phyloP scores from a whole-genome alignment of 2,888 invertebrate species.

The Saturnia pavonia region DNA sequence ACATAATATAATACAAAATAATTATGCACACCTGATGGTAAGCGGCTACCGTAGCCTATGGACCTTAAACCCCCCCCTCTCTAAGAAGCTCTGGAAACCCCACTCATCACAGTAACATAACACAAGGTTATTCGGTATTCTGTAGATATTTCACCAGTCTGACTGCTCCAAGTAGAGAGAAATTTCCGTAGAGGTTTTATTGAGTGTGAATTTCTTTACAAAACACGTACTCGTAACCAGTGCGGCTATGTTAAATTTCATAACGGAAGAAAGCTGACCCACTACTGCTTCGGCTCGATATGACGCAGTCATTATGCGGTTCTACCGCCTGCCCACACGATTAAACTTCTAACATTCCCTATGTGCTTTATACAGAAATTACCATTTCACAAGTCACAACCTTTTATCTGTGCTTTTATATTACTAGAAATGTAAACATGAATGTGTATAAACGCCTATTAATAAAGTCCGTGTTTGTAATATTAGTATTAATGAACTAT shows the following conservation, averaged over 20 bases:
- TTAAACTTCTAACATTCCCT: slow-evolving; percentile 69
- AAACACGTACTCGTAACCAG: slow-evolving; percentile 13
- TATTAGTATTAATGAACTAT: background rate
- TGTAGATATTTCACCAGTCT: too few relatives aligned
- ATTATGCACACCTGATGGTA: too few relatives aligned
- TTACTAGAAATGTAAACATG: background rate
- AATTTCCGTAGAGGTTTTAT: background rate
- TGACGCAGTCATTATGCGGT: slow-evolving; percentile 45
- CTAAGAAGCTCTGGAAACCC: too few relatives aligned
- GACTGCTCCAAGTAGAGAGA: too few relatives aligned
- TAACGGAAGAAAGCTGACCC: slow-evolving; percentile 45
- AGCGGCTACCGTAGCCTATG: too few relatives aligned
- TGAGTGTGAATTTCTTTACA: background rate
- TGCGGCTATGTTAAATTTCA: slow-evolving; percentile 35
- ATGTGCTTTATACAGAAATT: slow-evolving; percentile 47
- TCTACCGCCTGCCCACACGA: slow-evolving; percentile 43
- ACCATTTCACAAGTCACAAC: slow-evolving; percentile 20
- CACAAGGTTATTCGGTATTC: too few relatives aligned
- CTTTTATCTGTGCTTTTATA: background rate
- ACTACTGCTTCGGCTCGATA: slow-evolving; percentile 64
- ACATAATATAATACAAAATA: too few relatives aligned
- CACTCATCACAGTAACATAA: too few relatives aligned
- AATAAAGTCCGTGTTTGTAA: background rate
- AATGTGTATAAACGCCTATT: background rate
- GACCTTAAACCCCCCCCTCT: too few relatives aligned